These are phyloP conservation scores for Brachionus koreanus DNA, from an alignment of 1,140 invertebrate genomes.

Conservation along the genomic window DNA sequence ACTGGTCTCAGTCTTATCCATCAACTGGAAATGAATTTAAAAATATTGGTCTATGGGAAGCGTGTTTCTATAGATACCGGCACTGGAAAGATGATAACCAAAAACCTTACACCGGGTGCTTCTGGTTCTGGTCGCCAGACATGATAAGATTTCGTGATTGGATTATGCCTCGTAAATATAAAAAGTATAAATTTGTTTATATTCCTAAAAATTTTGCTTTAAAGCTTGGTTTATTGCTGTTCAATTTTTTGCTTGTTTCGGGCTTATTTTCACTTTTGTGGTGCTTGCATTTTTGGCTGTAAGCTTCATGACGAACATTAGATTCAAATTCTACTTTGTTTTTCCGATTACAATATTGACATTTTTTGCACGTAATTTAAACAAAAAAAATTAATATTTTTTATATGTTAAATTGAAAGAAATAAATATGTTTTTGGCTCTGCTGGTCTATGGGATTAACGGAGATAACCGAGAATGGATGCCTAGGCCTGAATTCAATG, in stretches of 20 bases:
- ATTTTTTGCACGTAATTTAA: conserved; percentile 33
- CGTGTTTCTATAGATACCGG: conserved; percentile 39
- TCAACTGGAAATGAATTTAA: conserved; percentile 39
- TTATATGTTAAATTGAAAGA: neutral
- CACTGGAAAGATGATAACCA: conserved; percentile 45
- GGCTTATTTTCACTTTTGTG: conserved; percentile 36
- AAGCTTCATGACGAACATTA: conserved; percentile 23
- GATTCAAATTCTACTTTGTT: conserved; percentile 40
- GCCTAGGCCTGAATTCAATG: conserved; percentile 45
- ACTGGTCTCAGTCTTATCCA: conserved; percentile 40
- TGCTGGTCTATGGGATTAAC: conserved; percentile 28
- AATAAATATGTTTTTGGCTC: conserved; percentile 42
- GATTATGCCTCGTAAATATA: conserved; percentile 42
- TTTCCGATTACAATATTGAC: conserved; percentile 41
- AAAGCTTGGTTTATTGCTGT: conserved; percentile 44
- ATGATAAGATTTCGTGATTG: conserved; percentile 43
- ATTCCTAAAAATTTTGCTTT: neutral
- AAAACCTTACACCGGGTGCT: conserved; percentile 39
- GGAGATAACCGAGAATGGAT: conserved; percentile 42
- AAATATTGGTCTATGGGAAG: conserved; percentile 44
- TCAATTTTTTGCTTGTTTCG: conserved; percentile 40
- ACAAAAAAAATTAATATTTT: neutral
- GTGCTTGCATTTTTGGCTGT: conserved; percentile 34
- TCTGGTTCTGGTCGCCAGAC: conserved; percentile 40
- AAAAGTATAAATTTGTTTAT: neutral